Evolutionary conservation across 2,888 invertebrate species (phyloP), one percentile per base, ranked within the genome.

Genomic region (Macrosiphum euphorbiae): DNA sequence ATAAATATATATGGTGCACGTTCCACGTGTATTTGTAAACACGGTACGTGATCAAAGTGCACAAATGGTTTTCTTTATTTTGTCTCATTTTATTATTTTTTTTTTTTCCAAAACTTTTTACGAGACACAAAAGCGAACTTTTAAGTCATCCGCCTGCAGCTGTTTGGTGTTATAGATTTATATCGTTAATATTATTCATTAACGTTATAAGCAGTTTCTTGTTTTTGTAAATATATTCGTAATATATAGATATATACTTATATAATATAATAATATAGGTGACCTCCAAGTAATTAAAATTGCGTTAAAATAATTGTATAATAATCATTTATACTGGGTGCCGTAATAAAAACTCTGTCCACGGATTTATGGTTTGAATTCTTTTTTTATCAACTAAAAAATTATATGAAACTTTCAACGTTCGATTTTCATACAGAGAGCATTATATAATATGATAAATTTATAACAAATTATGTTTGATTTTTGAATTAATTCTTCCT

Each of bases 1-100:
- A 26, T 86, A 61, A 4, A 44, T 35, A 52, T 52, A 90, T 28
- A n/a, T 47, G 86, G 58, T 26, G 47, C 78, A 78, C 78, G 78
- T 78, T 35, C 78, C 78, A 8, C 35, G 58, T 67, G 89, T 93
- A 93, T 93, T 93, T 93, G 93, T 93, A 93, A 93, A 93, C 93
- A 93, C 35, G 26, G 55, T 84, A 93, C 93, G 93, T 93, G 93
- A 93, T 78, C 35, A 26, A 89, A 89, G 84, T 93, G 61, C 61
- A 87, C 61, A 87, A 92, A 92, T 61, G 61, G 50, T 61, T 86
- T 87, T 47, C 28, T 61, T 85, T 91, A 44, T 89, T 89, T 44
- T 89, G 16, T 89, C 41, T 89, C 44, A 8, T 55, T 92, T 87
- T 35, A 58, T 92, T 87, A 55, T 47, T 28, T 26, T 44, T 47